Conservation (phyloP, 2,888 invertebrate genomes). For the Acholoe squamosa region DNA sequence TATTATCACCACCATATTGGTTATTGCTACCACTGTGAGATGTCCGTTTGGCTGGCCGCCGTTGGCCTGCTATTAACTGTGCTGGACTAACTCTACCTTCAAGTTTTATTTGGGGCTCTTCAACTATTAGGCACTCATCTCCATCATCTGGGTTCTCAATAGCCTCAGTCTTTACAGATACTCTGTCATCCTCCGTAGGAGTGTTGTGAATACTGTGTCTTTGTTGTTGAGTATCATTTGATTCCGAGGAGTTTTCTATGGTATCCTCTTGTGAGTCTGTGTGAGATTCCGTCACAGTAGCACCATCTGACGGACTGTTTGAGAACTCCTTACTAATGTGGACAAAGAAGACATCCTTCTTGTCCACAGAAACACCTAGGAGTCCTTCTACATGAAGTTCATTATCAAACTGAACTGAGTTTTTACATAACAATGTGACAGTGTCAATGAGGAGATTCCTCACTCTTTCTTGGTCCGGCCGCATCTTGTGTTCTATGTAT, state of each 20-base stretch:
- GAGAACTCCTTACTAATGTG: constrained; percentile 64
- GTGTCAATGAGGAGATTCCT: constrained; percentile 64
- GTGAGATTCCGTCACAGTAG: constrained; percentile 4
- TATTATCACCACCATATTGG: constrained; percentile 10
- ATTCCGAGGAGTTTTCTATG: neutral
- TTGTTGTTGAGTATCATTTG: constrained; percentile 14
- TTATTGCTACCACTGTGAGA: constrained; percentile 22
- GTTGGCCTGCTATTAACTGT: constrained; percentile 37
- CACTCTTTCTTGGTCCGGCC: constrained; percentile 63
- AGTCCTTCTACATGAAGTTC: constrained; percentile 65
- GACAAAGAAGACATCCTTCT: constrained; percentile 65
- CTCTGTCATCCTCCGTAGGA: neutral
- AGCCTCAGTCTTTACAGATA: constrained; percentile 54
- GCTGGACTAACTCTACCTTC: constrained; percentile 50
- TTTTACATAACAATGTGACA: constrained; percentile 63
- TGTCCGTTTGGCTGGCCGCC: constrained; percentile 37
- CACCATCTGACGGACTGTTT: constrained; percentile 59
- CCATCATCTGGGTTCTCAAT: neutral
- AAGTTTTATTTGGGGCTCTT: constrained; percentile 46
- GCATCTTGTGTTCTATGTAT: constrained; percentile 30
- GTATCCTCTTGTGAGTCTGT: constrained; percentile 19
- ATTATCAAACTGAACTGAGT: constrained; percentile 57
- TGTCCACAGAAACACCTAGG: constrained; percentile 65
- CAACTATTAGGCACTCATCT: constrained; percentile 49
- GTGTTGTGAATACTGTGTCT: neutral